Percentiles rank a stretch among this genome's conserved stretches.
phyloP scores from a whole-genome alignment of 1,140 invertebrate species.

The Pogonus chalceus region DNA sequence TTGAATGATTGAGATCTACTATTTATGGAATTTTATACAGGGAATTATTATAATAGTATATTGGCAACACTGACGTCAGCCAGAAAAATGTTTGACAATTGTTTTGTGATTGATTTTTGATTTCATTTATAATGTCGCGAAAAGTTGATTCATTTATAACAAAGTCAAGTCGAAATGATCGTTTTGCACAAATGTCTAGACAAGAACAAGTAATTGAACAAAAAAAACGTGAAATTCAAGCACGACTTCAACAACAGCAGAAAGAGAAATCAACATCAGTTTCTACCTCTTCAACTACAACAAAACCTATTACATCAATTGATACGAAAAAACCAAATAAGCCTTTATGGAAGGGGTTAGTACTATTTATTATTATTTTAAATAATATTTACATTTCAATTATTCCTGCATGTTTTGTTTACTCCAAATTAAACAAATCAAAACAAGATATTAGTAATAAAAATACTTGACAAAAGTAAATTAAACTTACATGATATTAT shows the following conservation, averaged over 20 bases:
- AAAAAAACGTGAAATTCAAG: conserved; percentile 64
- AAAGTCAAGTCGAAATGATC: conserved; percentile 48
- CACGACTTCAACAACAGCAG: conserved; percentile 49
- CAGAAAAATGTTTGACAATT: conserved; percentile 2
- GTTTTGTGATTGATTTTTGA: background rate
- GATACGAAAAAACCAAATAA: conserved; percentile 11
- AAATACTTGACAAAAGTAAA: too few species aligned
- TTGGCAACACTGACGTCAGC: too few species aligned
- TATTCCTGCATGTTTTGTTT: background rate
- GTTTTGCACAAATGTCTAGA: conserved; percentile 67
- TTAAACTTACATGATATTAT: too few species aligned
- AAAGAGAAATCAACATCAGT: conserved; percentile 40
- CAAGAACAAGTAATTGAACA: conserved; percentile 72
- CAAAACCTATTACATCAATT: conserved; percentile 13
- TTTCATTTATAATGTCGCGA: conserved; percentile 27
- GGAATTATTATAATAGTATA: too few species aligned
- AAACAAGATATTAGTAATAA: too few species aligned
- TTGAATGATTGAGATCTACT: too few species aligned
- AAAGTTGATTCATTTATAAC: conserved; percentile 41
- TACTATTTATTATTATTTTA: background rate
- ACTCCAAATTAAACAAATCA: too few species aligned
- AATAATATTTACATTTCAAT: background rate
- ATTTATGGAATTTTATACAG: too few species aligned
- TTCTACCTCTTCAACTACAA: conserved; percentile 26
- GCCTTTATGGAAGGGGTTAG: conserved; percentile 17